Evolutionary conservation across 2,888 invertebrate species (phyloP), one percentile per base, ranked within the genome.

Genomic region (Pseudococcus viburni): DNA sequence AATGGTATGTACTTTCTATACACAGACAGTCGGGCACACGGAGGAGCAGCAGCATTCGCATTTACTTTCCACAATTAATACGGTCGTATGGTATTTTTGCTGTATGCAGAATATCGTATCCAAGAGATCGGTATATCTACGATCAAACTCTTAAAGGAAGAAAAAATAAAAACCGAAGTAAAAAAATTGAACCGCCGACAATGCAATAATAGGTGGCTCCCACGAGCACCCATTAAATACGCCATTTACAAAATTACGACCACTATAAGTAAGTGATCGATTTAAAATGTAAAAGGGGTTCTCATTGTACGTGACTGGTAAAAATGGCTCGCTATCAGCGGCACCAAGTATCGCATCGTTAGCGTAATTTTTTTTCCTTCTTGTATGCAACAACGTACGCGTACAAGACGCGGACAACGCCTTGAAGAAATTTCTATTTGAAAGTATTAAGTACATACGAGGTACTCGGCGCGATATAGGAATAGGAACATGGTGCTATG

Each of bases 1-100:
- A 77, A 77, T 77, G 77, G 42, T 26, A 42, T 77, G 42, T 77
- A 77, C 77, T 77, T 77, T 77, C 77, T 77, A 77, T 26, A 42
- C 17, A 77, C 22, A 73, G 8, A 19, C 12, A 26, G 42, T 8
- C 48, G 11, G 15, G 55, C 55, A n/a, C 8, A n/a, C 55, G 55
- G 4, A n/a, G 55, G n/a, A 55, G n/a, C 15, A 55, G 48, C 55
- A 26, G 4, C 39, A 26, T 33, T 33, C 26, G 77, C 42, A 42
- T 42, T 73, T 77, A 77, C 77, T 77, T 77, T 77, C 77, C 77
- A 77, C 77, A 77, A 77, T 77, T 77, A 77, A 77, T 77, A n/a
- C 42, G 42, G 9, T 42, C 42, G 17, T 42, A 26, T n/a, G 12
- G 55, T 15, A n/a, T 55, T 55, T 55, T 17, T 42, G 8, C 42